phyloP scores from a whole-genome alignment of 2,888 invertebrate species.

The Anorthoa munda region DNA sequence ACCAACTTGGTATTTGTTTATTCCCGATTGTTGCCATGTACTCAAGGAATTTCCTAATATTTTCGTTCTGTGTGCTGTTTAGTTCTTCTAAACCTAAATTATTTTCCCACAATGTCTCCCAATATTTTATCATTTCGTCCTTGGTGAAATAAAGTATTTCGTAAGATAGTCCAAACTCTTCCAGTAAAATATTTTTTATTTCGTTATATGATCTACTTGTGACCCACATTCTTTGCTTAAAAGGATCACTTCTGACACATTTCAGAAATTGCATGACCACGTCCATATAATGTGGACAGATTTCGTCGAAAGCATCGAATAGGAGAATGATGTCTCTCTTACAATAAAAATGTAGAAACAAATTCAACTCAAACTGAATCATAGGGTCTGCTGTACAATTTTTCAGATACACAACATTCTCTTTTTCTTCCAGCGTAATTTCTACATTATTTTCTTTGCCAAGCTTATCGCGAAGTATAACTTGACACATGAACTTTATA shows the following conservation, averaged over 20 bases:
- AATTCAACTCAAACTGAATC: background rate
- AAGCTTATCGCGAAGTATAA: background rate
- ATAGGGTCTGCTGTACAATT: background rate
- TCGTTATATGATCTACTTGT: constrained; percentile 1
- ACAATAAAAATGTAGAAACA: background rate
- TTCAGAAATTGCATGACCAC: background rate
- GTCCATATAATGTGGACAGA: background rate
- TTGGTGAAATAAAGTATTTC: background rate
- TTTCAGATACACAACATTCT: background rate
- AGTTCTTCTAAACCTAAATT: background rate
- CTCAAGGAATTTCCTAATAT: background rate
- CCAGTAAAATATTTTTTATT: background rate
- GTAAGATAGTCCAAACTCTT: background rate
- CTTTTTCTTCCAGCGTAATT: background rate
- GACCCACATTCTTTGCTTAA: background rate
- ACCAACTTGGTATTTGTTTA: too few species aligned
- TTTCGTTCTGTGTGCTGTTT: background rate
- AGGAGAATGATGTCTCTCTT: background rate
- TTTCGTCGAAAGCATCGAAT: background rate
- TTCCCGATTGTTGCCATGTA: background rate
- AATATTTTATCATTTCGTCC: background rate
- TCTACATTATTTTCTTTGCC: background rate
- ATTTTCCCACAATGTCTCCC: background rate
- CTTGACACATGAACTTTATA: constrained; percentile 22
- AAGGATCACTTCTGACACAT: background rate